These are phyloP conservation scores for Lepidocyrtoides sp. DNA, from an alignment of 2,888 invertebrate genomes.

Conservation along the genomic window DNA sequence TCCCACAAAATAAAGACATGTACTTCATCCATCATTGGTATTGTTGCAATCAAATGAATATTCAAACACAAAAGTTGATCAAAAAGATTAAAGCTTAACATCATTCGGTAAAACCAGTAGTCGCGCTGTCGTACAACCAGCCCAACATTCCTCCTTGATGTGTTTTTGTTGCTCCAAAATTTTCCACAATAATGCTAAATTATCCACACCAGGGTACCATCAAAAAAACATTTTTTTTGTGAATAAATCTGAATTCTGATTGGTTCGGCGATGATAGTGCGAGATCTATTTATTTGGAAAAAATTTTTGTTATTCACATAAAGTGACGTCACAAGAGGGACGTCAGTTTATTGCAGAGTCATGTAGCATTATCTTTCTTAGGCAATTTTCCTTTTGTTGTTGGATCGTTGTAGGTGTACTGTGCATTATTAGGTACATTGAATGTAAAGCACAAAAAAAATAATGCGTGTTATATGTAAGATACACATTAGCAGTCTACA, in stretches of 20 bases:
- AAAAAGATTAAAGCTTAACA: no score
- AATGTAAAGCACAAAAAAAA: no score
- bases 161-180: no score
- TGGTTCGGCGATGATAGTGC: neutral
- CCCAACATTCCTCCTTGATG: no score
- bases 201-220: neutral
- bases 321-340: neutral
- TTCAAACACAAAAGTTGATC: no score
- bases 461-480: neutral
- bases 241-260: constrained; percentile 41
- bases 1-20: no score
- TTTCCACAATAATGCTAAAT: constrained; percentile 10
- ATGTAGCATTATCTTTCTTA: constrained; percentile 43
- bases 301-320: constrained; percentile 4
- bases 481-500: neutral
- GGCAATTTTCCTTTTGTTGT: constrained; percentile 21
- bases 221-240: neutral
- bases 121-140: no score
- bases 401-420: constrained; percentile 40
- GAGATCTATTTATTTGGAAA: neutral
- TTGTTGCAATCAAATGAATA: no score
- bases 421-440: neutral
- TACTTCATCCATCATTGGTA: no score
- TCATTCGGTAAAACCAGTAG: no score
- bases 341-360: constrained; percentile 61